Base-by-base conservation (phyloP, 2,113 vertebrate genomes). In the Xenus cinereus region DNA sequence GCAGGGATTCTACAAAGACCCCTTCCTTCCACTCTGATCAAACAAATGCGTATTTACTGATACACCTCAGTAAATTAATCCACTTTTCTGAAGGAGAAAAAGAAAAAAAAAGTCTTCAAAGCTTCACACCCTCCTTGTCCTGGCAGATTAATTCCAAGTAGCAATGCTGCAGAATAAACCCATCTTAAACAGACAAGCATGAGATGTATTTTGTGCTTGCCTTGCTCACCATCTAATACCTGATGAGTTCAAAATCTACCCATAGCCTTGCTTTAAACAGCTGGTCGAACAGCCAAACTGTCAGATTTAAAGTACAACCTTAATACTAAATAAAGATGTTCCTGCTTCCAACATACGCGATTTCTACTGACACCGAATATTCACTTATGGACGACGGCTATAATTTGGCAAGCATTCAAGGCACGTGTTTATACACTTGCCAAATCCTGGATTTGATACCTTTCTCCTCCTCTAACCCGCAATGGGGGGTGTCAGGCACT, bases 1-100 rank as follows among this genome's bases (percentile, higher is more conserved):
- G 84, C 89, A 85, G 84, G 85, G 96, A 76, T 88, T 54, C 67
- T 67, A 62, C 50, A 92, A 35, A 81, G 51, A 71, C 22, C 28
- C 74, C 18, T 81, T 86, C 88, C 64, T 73, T 79, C 57, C 81
- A 28, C 54, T 46, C 84, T 77, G 32, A 84, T 60, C 89, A 89
- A 84, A 12, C 32, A 27, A 77, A 32, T 45, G 56, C 56, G 5
- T 73, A 51, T 95, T 96, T 86, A 63, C 73, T 90, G 93, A 80
- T 67, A 62, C 54, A 80, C 78, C 53, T 95, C 69, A 85, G 84
- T 12, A 43, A 50, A 35, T 83, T 93, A 95, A 96, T 93, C 90
- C 67, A 88, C 82, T 87, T 77, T 90, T 57, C 81, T 45, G 67
- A 9, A 72, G 22, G 14, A n/a, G 46, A 27, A 56, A 63, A 21